phyloP scores from a whole-genome alignment of 2,113 vertebrate genomes.

The Sinocyclocheilus anshuiensis region DNA sequence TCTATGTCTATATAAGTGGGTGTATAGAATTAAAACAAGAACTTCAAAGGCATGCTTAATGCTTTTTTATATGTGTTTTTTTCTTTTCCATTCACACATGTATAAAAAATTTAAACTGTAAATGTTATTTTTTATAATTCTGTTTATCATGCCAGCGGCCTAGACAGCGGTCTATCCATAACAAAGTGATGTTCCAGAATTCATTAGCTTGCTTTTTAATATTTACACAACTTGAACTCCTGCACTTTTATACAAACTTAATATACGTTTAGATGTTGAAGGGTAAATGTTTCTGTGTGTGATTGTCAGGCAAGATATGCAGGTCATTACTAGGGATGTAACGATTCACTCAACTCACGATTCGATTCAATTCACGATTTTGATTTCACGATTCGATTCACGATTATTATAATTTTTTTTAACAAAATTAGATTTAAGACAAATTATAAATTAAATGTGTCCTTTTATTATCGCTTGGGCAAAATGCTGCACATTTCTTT shows the following conservation, averaged over 20 bases:
- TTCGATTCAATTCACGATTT: no score
- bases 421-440: no score
- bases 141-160: neutral
- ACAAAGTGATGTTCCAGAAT: neutral
- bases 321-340: neutral
- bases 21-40: neutral
- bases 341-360: no score
- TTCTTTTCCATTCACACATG: no score
- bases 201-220: conserved; percentile 26
- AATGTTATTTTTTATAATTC: neutral
- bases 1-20: neutral
- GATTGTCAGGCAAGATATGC: neutral
- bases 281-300: neutral
- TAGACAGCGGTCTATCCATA: neutral
- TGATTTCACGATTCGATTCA: no score
- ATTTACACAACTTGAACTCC: conserved; percentile 27
- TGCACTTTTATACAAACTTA: conserved; percentile 16
- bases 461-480: no score
- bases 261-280: neutral
- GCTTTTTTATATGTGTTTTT: neutral
- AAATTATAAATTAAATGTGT: no score
- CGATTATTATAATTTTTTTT: no score
- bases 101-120: neutral
- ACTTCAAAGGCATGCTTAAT: neutral
- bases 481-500: no score